Evolutionary conservation across 2,888 invertebrate species (phyloP), one percentile per base, ranked within the genome.

Genomic region (Hetaerina titia): DNA sequence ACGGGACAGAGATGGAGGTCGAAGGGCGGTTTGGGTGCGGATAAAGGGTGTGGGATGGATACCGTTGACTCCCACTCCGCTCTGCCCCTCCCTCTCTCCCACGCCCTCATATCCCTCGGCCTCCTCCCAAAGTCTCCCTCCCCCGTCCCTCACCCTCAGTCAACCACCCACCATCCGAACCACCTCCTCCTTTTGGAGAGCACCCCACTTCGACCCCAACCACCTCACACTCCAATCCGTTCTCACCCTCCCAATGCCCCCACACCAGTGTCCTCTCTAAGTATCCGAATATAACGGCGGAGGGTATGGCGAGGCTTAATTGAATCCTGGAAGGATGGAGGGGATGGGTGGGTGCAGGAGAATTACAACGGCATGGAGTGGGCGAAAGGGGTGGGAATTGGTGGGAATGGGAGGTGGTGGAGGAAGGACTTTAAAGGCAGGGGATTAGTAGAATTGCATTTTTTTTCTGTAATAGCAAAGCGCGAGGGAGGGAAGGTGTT

Each of bases 31-130:
- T 19, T n/a, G 5, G 15, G 69, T 19, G 69, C 17, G 19, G 88
- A 17, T 45, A 45, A 19, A 31, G 90, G 22, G 64, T 19, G 22
- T 17, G 25, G 64, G 19, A 31, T 81, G 90, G 64, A 56, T 69
- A 92, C 56, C 92, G 69, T 92, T n/a, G 90, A 92, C 92, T 92
- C 92, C 45, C 45, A 45, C 45, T 56, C 90, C 22, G 56, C 45
- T 58, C 19, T 31, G 31, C 13, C n/a, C 58, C 56, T 15, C 58
- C 57, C 22, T 22, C 69, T 69, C 22, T 45, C 45, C 60, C 19
- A 7, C 60, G 60, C 60, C 45, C 45, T 45, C 4, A 45, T 81
- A 8, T 31, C 81, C 81, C 11, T 31, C 81, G 31, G 25, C 81
- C 69, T 69, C 22, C 13, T 31, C n/a, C n/a, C n/a, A n/a, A n/a